phyloP scores from a whole-genome alignment of 2,113 vertebrate species.

The Galbula dea region DNA sequence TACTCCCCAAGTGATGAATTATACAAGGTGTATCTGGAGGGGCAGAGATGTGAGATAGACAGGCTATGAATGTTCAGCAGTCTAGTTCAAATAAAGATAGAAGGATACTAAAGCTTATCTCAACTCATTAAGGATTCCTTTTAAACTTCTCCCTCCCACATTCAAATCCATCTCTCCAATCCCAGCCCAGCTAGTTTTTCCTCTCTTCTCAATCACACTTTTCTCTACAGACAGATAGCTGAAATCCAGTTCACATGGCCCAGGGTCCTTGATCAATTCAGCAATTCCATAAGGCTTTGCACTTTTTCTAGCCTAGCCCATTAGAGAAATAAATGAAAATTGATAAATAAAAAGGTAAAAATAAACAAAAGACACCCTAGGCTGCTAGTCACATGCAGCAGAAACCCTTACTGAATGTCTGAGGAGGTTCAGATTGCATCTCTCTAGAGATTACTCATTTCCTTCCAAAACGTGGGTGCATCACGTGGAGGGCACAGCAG shows the following conservation, averaged over 20 bases:
- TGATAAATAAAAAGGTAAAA: neutral
- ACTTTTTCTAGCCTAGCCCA: neutral
- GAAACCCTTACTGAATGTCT: neutral
- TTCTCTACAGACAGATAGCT: neutral
- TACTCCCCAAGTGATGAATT: neutral
- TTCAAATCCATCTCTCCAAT: conserved; percentile 27
- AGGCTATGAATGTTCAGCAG: conserved; percentile 32
- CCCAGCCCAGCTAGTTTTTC: conserved; percentile 46
- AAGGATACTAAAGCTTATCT: conserved; percentile 46
- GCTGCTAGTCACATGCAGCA: neutral
- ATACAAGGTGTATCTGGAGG: conserved; percentile 9
- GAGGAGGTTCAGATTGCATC: neutral
- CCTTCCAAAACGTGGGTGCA: neutral
- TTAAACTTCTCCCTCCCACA: conserved; percentile 23
- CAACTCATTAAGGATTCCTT: conserved; percentile 47
- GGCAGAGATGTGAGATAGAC: conserved; percentile 22
- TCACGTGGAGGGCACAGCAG: neutral
- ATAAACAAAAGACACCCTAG: neutral
- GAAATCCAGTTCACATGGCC: neutral
- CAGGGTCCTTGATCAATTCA: neutral
- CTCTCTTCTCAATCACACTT: conserved; percentile 7
- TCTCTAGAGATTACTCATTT: neutral
- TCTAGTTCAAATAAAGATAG: conserved; percentile 28
- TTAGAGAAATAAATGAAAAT: neutral
- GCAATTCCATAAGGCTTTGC: neutral